Conservation (phyloP, 2,113 vertebrate species). For the Saiga tatarica region DNA sequence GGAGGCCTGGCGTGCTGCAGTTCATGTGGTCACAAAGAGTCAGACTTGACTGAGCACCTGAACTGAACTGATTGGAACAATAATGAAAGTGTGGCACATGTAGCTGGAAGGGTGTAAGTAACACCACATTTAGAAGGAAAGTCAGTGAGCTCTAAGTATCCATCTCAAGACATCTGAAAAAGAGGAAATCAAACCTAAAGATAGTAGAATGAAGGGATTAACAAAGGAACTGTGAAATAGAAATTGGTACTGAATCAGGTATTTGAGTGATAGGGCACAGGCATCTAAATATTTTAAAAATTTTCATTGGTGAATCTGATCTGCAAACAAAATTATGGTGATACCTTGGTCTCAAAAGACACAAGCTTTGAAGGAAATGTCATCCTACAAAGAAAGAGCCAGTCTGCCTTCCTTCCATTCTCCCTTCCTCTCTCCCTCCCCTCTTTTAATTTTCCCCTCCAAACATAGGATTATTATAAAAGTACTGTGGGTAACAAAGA, state of each 20-base stretch:
- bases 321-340: neutral
- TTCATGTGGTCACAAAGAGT: too few relatives aligned
- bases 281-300: neutral
- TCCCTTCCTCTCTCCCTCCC: rapidly evolving
- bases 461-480: neutral
- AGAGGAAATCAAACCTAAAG: neutral
- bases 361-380: neutral
- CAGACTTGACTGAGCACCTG: too few relatives aligned
- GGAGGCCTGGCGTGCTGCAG: too few relatives aligned
- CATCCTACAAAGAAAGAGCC: neutral
- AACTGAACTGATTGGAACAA: neutral
- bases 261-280: neutral
- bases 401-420: rapidly evolving
- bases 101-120: neutral
- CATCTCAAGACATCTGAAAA: neutral
- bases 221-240: neutral
- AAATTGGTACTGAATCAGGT: neutral
- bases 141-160: neutral
- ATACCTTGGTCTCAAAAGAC: neutral
- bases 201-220: neutral
- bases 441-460: rapidly evolving
- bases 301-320: neutral
- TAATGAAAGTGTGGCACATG: neutral
- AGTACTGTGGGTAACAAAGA: neutral
- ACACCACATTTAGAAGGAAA: neutral